Base-by-base conservation (phyloP, 2,113 vertebrate species). In the Datnioides undecimradiatus region DNA sequence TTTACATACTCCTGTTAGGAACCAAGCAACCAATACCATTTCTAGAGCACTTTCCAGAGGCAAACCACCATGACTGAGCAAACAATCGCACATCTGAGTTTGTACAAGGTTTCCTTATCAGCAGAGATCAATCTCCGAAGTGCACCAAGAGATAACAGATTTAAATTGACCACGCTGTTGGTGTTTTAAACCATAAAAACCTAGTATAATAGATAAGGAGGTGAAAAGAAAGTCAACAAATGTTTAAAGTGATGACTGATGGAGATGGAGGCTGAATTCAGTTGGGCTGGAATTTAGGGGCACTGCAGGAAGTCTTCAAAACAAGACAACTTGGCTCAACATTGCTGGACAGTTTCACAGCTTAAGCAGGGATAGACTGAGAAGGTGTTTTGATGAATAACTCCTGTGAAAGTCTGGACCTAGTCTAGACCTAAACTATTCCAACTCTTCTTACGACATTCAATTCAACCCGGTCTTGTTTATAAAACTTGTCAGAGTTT, bases 41-140 rank as follows among this genome's bases (percentile, higher is more conserved):
- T 48, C 14, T n/a, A n/a, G n/a, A 31, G 57, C 63, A 23, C 36
- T 45, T 57, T 58, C 3, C 49, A 33, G 80, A 66, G 55, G 29
- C 62, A 63, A 54, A 79, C 46, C 8, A 3, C 29, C 8, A 2
- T 12, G 4, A 63, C 40, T 54, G 25, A 73, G n/a, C 9, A 65
- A 84, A 86, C 41, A 40, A 36, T 71, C 73, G 55, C 49, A 81
- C 80, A 72, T 73, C 13, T 40, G 43, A 31, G 34, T 72, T 79
- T 84, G 74, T 66, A 70, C 65, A 74, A 51, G 38, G 43, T 52
- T 58, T 76, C 31, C 68, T 58, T 49, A 71, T 76, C 54, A 76
- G 82, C 51, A 40, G 59, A 21, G 8, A 55, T 17, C 9, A 41
- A 57, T 65, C 11, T 57, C 46, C 71, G 27, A 43, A 36, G 19